Evolutionary conservation across 2,797 vertebrate genomes (phyloP).

Genomic region (Adrianichthys oophorus): DNA sequence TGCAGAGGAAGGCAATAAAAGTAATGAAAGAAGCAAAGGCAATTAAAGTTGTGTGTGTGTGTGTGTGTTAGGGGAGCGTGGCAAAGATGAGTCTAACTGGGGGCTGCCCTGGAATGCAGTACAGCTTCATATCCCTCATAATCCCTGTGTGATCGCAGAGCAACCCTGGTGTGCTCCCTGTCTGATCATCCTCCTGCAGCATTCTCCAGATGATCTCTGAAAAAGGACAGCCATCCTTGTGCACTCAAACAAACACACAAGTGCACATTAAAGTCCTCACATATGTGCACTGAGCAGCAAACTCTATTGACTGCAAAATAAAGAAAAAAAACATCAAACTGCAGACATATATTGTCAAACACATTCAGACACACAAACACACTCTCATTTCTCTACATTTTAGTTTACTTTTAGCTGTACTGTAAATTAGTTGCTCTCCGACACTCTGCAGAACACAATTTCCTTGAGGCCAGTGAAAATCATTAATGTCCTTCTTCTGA

Average conservation of each 20-base stretch:
- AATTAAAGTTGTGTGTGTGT: constrained; percentile 81
- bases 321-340: constrained; percentile 40
- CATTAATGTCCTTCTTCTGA: constrained; percentile 77
- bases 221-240: constrained; percentile 53
- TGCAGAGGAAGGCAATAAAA: constrained; percentile 83
- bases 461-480: constrained; percentile 70
- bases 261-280: constrained; percentile 24
- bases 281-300: constrained; percentile 1
- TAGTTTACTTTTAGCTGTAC: constrained; percentile 25
- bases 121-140: constrained; percentile 76
- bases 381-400: constrained; percentile 13
- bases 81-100: constrained; percentile 76
- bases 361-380: constrained; percentile 34
- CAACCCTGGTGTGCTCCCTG: constrained; percentile 69
- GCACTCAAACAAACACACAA: constrained; percentile 9
- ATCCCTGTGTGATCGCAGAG: constrained; percentile 80
- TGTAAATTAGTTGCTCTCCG: constrained; percentile 56
- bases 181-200: constrained; percentile 69
- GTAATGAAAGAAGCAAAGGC: constrained; percentile 84
- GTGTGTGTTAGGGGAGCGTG: constrained; percentile 50
- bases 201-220: constrained; percentile 67
- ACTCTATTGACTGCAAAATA: constrained; percentile 27
- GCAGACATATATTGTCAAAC: constrained; percentile 51
- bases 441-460: constrained; percentile 48
- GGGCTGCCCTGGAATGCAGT: constrained; percentile 73